phyloP scores from a whole-genome alignment of 2,888 invertebrate species.

The Drosophila fungiperda region DNA sequence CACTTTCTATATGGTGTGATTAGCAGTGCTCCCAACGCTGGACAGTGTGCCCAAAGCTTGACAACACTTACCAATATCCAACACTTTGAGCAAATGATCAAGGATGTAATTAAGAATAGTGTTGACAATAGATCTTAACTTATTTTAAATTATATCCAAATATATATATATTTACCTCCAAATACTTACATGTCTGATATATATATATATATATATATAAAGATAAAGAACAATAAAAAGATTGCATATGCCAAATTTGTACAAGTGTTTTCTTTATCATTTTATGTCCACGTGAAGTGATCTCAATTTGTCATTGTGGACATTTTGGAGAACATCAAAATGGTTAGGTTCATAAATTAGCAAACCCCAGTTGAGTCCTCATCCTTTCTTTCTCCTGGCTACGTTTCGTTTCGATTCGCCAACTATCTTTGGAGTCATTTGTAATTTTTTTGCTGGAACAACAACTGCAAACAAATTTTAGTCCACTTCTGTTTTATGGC shows the following conservation, averaged over 20 bases:
- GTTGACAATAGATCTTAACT: slow-evolving; percentile 33
- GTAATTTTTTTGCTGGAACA: slow-evolving; percentile 63
- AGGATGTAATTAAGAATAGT: slow-evolving; percentile 34
- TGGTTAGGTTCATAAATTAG: slow-evolving; percentile 69
- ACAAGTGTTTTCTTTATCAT: background rate
- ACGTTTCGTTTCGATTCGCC: slow-evolving; percentile 10
- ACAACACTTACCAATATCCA: slow-evolving; percentile 68
- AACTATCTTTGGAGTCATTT: slow-evolving; percentile 61
- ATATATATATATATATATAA: background rate
- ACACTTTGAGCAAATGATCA: slow-evolving; percentile 51
- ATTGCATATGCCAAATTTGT: background rate
- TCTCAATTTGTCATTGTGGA: slow-evolving; percentile 68
- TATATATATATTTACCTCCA: background rate
- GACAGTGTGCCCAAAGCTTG: slow-evolving; percentile 62
- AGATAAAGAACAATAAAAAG: background rate
- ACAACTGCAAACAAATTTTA: slow-evolving; percentile 79
- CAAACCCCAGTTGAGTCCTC: slow-evolving; percentile 24
- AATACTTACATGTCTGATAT: background rate
- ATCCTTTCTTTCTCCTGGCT: slow-evolving; percentile 7
- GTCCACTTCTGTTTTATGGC: slow-evolving; percentile 83
- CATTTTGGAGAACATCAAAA: slow-evolving; percentile 76
- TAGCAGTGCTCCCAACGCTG: slow-evolving; percentile 72
- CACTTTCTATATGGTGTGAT: slow-evolving; percentile 64
- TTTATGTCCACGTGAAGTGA: background rate
- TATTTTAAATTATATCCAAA: background rate